Evolutionary conservation across 2,113 vertebrate genomes (phyloP).

Genomic region (Silurus glanis): DNA sequence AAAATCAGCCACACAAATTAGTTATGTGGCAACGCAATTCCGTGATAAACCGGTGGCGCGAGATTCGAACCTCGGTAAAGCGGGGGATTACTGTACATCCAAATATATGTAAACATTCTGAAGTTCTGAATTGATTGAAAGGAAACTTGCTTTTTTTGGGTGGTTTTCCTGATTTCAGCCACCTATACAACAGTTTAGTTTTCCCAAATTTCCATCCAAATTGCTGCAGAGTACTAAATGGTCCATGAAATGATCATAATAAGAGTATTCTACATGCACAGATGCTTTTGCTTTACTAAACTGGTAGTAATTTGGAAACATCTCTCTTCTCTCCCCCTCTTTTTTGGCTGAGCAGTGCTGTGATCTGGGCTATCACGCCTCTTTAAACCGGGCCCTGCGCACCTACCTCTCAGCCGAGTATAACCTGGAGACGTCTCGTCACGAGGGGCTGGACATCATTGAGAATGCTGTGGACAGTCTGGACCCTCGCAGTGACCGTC

Average conservation of each 20-base stretch:
- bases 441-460: constrained; percentile 96
- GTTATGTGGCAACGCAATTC: no score
- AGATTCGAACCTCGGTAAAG: no score
- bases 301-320: background rate
- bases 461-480: constrained; percentile 96
- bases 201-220: background rate
- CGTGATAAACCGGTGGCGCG: no score
- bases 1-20: no score
- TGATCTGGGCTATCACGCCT: constrained; percentile 95
- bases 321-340: background rate
- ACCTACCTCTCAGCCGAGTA: constrained; percentile 97
- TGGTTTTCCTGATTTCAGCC: background rate
- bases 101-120: no score
- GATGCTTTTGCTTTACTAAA: background rate
- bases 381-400: constrained; percentile 90
- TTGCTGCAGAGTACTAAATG: background rate
- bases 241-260: background rate
- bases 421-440: constrained; percentile 97
- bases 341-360: constrained; percentile 79
- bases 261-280: background rate
- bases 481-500: constrained; percentile 93
- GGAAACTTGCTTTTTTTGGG: background rate
- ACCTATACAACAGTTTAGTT: background rate
- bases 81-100: no score
- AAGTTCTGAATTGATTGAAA: no score